Evolutionary conservation across 2,888 invertebrate genomes (phyloP).

Genomic region (Heliconius aoede): DNA sequence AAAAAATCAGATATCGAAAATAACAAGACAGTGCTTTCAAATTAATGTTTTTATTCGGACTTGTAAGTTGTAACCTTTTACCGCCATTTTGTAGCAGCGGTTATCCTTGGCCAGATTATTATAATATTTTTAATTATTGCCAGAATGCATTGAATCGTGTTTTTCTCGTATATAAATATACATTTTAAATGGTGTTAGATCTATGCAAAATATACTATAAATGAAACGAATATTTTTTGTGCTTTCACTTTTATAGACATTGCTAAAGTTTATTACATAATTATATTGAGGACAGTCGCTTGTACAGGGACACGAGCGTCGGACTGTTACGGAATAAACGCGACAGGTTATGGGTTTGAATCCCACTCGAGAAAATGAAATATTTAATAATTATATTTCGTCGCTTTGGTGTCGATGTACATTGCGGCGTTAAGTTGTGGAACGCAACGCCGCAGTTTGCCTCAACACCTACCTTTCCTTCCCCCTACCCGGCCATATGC

Average conservation of each 20-base stretch:
- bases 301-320: no score
- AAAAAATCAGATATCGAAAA: background rate
- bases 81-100: slow-evolving; percentile 34
- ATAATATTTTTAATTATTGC: slow-evolving; percentile 31
- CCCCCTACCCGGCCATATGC: no score
- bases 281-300: no score
- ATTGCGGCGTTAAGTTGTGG: no score
- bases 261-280: no score
- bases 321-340: no score
- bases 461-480: no score
- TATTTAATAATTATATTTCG: no score
- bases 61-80: slow-evolving; percentile 26
- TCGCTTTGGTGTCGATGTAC: no score
- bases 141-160: slow-evolving; percentile 5
- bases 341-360: no score
- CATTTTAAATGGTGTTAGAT: background rate
- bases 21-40: slow-evolving; percentile 2
- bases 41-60: background rate
- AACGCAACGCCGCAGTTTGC: no score
- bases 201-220: background rate
- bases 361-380: no score
- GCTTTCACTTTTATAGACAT: background rate
- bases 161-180: background rate
- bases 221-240: background rate
- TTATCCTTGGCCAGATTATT: slow-evolving; percentile 40